phyloP scores from a whole-genome alignment of 2,113 vertebrate species.

The Panthera uncia region DNA sequence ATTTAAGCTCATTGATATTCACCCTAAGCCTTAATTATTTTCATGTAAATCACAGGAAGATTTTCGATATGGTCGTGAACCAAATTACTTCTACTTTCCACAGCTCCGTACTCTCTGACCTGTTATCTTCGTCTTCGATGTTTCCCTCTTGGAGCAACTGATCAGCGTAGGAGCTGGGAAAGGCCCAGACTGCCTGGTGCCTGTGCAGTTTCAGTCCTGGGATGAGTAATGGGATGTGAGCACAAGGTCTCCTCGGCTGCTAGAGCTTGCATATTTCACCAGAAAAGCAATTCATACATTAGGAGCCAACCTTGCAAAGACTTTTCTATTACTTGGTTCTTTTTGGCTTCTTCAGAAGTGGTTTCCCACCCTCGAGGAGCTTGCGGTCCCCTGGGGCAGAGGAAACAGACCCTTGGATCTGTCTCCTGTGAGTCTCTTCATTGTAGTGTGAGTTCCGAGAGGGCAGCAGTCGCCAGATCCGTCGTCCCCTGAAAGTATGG shows the following conservation, averaged over 20 bases:
- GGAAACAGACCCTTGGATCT: background rate
- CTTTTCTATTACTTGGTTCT: background rate
- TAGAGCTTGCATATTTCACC: background rate
- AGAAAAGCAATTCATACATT: background rate
- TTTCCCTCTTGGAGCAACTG: background rate
- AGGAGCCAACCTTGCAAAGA: background rate
- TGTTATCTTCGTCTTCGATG: background rate
- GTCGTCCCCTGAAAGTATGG: too few relatives aligned
- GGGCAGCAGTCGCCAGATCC: background rate
- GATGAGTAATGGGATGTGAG: fast-evolving
- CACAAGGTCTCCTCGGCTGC: background rate
- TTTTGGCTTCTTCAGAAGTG: background rate
- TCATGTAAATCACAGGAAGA: background rate
- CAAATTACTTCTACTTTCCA: background rate
- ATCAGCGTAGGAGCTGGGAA: background rate
- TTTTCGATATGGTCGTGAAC: background rate
- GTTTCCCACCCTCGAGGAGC: background rate
- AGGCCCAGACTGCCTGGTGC: background rate
- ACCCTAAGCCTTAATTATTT: background rate
- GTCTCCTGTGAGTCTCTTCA: background rate
- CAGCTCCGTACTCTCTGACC: background rate
- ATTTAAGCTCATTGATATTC: background rate
- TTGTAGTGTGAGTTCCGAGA: background rate
- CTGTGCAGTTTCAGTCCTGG: too few relatives aligned
- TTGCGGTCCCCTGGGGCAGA: background rate